Percentiles rank a stretch among this genome's conserved stretches.
Conservation (phyloP, 2,888 invertebrate genomes). For the Sphaerophoria taeniata region DNA sequence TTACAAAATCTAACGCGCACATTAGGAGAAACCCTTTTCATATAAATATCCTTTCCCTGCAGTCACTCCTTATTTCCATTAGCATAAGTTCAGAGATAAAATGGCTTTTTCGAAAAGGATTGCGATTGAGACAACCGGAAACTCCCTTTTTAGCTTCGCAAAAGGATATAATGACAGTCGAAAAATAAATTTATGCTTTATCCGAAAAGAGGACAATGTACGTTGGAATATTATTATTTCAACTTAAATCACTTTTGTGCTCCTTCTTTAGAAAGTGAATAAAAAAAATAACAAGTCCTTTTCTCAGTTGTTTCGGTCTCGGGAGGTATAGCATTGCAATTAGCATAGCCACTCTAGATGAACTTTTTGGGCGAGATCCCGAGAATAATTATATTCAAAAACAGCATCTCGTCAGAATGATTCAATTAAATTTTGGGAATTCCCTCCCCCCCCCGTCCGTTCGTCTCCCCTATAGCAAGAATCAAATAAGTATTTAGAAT, state of each 20-base stretch:
- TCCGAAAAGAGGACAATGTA: slow-evolving; percentile 28
- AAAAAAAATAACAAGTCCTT: slow-evolving; percentile 6
- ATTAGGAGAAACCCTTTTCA: slow-evolving; percentile 14
- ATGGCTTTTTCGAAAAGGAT: slow-evolving; percentile 11
- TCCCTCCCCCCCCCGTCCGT: slow-evolving; percentile 5
- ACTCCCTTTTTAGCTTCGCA: slow-evolving; percentile 27
- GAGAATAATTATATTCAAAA: slow-evolving; percentile 28
- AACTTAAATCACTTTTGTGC: neutral
- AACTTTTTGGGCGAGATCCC: neutral
- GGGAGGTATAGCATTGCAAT: slow-evolving; percentile 28
- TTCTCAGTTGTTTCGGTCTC: slow-evolving; percentile 17
- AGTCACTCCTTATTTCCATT: slow-evolving; percentile 5
- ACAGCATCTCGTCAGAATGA: slow-evolving; percentile 45
- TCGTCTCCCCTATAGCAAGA: slow-evolving; percentile 7
- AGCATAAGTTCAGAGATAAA: neutral
- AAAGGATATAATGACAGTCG: slow-evolving; percentile 63
- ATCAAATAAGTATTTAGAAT: slow-evolving; percentile 53
- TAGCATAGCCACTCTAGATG: slow-evolving; percentile 29
- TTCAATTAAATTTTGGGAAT: slow-evolving; percentile 53
- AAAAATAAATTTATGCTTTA: slow-evolving; percentile 62
- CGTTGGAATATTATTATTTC: neutral
- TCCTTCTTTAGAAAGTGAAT: neutral
- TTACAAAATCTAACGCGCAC: slow-evolving; percentile 55
- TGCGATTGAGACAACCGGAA: slow-evolving; percentile 37
- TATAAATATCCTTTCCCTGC: too few species aligned